Conservation (phyloP, 2,113 vertebrate genomes). For the Trematocara marginatum region DNA sequence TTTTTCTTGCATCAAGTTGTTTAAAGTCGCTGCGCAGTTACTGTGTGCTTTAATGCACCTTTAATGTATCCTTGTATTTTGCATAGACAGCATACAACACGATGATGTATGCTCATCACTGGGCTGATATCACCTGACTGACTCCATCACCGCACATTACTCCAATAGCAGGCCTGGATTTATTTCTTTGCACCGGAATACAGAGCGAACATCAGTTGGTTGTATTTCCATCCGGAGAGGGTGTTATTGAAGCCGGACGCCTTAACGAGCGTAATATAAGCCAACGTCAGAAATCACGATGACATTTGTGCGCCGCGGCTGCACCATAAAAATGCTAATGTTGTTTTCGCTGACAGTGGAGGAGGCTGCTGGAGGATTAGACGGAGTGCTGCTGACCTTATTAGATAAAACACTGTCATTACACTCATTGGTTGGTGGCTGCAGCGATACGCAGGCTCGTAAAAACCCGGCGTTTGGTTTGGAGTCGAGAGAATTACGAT, state of each 20-base stretch:
- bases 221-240: neutral
- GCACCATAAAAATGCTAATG: slow-evolving; percentile 51
- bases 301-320: slow-evolving; percentile 28
- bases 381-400: slow-evolving; percentile 1
- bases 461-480: neutral
- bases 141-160: neutral
- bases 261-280: slow-evolving; percentile 33
- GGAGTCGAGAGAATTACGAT: neutral
- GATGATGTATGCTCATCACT: neutral
- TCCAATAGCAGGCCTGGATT: neutral
- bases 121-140: neutral
- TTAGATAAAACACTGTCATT: slow-evolving; percentile 30
- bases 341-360: neutral
- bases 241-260: neutral
- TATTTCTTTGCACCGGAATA: neutral
- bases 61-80: neutral
- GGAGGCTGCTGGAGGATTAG: slow-evolving; percentile 9
- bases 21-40: neutral
- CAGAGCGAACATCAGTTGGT: slow-evolving; percentile 2
- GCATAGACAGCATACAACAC: neutral
- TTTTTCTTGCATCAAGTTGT: neutral
- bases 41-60: neutral
- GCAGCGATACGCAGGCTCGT: neutral
- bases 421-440: neutral
- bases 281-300: slow-evolving; percentile 30